Evolutionary conservation across 2,113 vertebrate genomes (phyloP).

Genomic region (Heloderma charlesbogerti): DNA sequence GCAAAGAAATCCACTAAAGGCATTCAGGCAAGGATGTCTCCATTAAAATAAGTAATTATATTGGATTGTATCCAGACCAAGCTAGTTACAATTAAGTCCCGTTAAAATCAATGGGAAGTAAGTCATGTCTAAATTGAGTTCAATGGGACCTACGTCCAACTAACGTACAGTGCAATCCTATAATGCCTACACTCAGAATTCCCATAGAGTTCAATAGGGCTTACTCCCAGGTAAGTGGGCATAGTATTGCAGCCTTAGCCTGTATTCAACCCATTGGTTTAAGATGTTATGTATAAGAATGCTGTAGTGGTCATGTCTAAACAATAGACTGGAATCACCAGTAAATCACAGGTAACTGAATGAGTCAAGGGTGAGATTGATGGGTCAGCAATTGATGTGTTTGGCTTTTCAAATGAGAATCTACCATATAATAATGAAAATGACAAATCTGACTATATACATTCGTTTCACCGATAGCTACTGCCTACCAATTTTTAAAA

Average conservation of each 20-base stretch:
- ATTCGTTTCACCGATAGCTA: neutral
- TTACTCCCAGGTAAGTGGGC: too few species aligned
- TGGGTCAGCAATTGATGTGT: neutral
- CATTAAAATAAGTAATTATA: conserved; percentile 41
- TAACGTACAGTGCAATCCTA: neutral
- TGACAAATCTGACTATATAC: neutral
- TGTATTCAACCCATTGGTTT: conserved; percentile 24
- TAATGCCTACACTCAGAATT: neutral
- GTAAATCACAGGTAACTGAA: neutral
- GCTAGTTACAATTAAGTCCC: neutral
- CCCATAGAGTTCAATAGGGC: too few species aligned
- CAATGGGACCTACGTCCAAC: neutral
- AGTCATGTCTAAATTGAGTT: neutral
- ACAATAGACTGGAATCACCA: neutral
- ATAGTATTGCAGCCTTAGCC: neutral
- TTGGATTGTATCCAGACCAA: neutral
- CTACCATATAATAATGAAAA: neutral
- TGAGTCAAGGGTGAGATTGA: neutral
- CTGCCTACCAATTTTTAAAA: neutral
- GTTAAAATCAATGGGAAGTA: neutral
- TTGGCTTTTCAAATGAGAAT: neutral
- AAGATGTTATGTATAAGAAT: neutral
- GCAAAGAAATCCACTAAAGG: conserved; percentile 47
- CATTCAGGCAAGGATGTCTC: conserved; percentile 33
- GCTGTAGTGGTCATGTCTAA: neutral